Conservation (phyloP, 1,140 invertebrate genomes). For the Cataglyphis hispanica region DNA sequence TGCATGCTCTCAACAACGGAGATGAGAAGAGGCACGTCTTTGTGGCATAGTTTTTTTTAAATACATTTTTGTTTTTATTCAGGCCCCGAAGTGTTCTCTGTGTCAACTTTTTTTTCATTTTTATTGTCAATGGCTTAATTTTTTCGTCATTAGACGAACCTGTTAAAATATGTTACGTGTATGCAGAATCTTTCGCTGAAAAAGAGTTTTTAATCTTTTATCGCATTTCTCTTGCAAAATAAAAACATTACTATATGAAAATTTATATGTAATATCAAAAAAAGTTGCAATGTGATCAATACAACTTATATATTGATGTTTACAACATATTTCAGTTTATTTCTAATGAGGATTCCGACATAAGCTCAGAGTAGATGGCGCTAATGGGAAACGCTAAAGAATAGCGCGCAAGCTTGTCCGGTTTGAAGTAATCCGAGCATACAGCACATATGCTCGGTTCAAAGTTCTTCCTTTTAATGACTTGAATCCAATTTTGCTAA, state of each 20-base stretch:
- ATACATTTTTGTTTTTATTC: slow-evolving; percentile 26
- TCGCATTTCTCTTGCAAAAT: background rate
- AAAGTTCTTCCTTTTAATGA: no score
- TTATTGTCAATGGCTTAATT: slow-evolving; percentile 56
- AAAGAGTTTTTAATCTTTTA: background rate
- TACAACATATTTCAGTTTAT: background rate
- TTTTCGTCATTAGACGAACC: slow-evolving; percentile 31
- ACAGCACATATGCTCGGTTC: no score
- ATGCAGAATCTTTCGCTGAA: slow-evolving; percentile 26
- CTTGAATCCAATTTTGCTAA: no score
- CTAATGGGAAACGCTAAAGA: no score
- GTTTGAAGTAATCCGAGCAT: no score
- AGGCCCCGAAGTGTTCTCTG: slow-evolving; percentile 47
- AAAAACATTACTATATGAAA: background rate
- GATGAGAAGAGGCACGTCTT: slow-evolving; percentile 29
- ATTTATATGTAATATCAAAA: background rate
- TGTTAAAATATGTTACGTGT: slow-evolving; percentile 37
- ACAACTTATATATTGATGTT: slow-evolving; percentile 8
- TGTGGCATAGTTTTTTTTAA: slow-evolving; percentile 36
- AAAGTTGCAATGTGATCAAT: background rate
- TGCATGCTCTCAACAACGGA: slow-evolving; percentile 22
- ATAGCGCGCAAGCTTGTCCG: no score
- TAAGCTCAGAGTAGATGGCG: no score
- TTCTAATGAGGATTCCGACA: no score
- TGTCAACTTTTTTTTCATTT: slow-evolving; percentile 26